Evolutionary conservation across 2,113 vertebrate genomes (phyloP), one percentile per base, ranked within the genome.

Genomic region (Phrynosoma platyrhinos): DNA sequence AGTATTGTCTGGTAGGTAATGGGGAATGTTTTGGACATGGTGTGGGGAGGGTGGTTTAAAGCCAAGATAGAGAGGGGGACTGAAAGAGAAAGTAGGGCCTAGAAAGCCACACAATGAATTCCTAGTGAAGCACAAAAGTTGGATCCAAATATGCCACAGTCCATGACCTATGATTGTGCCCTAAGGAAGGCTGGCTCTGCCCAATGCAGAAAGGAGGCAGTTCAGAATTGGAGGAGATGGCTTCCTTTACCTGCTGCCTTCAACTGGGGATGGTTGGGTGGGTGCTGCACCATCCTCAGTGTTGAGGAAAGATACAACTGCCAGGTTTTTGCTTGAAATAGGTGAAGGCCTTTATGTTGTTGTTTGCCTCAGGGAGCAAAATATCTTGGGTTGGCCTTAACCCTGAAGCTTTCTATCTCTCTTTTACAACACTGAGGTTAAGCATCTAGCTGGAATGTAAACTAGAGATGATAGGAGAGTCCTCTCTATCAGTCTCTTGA

Each of bases 61-160:
- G 30, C 53, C 21, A 16, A 16, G 71, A 23, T 20, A 52, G 62
- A 62, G 18, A 81, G 36, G 53, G 40, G 21, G 71, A 3, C 10
- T 52, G 52, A 62, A 12, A 62, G 52, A 62, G 58, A 62, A 62
- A 62, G 14, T 62, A 62, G 18, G 14, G 58, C 25, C 13, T 71
- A 52, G 71, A 62, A 69, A 32, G 53, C 23, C 25, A 12, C 86
- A 66, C 55, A 18, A 36, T n/a, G 55, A 82, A 20, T 64, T 76
- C 6, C 36, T 66, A 71, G n/a, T 16, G 87, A 88, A 88, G 87
- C 79, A 88, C 53, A 88, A 88, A 71, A 68, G 87, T 75, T 32
- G 55, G 25, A 88, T 23, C 30, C 40, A 83, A 62, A 30, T 82
- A 23, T 79, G 1, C n/a, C 52, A 47, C 23, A 52, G 78, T 16